These are phyloP conservation scores for Tylochromis polylepis DNA, from an alignment of 2,113 vertebrate species.

Conservation along the genomic window DNA sequence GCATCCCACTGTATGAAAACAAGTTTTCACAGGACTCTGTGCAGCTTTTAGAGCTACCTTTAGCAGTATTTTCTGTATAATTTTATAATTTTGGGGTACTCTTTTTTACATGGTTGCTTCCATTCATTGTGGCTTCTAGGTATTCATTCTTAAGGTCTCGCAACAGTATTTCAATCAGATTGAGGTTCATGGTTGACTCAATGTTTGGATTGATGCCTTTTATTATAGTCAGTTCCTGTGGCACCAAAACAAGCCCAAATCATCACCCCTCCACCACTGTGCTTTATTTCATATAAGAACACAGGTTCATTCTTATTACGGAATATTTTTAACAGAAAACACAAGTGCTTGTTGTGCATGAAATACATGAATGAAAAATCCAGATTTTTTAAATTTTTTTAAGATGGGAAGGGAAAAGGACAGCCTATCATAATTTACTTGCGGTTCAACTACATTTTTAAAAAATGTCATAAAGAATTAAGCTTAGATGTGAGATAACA, in stretches of 20 bases:
- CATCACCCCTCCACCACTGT: neutral
- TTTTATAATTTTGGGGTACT: neutral
- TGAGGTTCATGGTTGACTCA: neutral
- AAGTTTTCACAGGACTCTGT: too few species aligned
- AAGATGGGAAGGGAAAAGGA: neutral
- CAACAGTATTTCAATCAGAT: neutral
- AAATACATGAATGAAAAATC: too few species aligned
- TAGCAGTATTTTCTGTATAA: neutral
- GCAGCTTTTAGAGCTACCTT: neutral
- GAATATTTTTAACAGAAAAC: neutral
- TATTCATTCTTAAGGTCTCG: neutral
- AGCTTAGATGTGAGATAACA: neutral
- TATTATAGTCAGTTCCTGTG: neutral
- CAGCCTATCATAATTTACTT: neutral
- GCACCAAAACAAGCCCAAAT: neutral
- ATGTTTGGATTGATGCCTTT: neutral
- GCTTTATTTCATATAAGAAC: neutral
- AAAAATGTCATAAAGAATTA: neutral
- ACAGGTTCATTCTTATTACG: neutral
- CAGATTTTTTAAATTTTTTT: too few species aligned
- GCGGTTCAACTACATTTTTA: neutral
- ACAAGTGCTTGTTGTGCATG: neutral
- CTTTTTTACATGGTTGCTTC: neutral
- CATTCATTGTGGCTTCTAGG: neutral
- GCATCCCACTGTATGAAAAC: too few species aligned